Base-by-base conservation (phyloP, 2,888 invertebrate genomes). In the Bellardia bayeri region DNA sequence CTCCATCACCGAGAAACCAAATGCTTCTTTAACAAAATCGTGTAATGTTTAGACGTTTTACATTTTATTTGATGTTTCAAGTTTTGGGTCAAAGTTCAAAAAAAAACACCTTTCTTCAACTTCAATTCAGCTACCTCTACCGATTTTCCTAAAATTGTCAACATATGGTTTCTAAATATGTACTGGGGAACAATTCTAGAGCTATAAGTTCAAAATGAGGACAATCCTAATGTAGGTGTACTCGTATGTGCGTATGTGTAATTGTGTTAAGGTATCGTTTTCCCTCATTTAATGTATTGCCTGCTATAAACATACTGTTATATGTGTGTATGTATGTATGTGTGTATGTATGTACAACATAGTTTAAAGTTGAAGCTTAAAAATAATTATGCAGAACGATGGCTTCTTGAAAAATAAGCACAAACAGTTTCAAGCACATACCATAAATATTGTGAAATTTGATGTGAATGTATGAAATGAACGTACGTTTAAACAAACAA, bases 361-460 rank as follows among this genome's bases (percentile, higher is more conserved):
- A 78, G 81, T 84, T 87, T 78, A 84, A 84, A 87, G 84, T 84
- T 78, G 68, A 74, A 84, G 81, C 84, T 81, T 84, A 78, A 84
- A 87, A 84, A 87, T 87, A 87, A 87, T 87, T 87, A 87, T 84
- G 84, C 84, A 78, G 78, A 87, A 87, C 78, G 87, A 82, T 68
- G 64, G 63, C 76, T 87, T 72, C 84, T 87, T 84, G 68, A 82
- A 87, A 86, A 87, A 81, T 66, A 84, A 84, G 81, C 84, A 87
- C 84, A 87, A 84, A 81, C 87, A 40, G 37, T 87, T 78, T 83
- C 40, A 82, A 82, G 72, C 66, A 82, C 87, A 72, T 68, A 51
- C 83, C 80, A 87, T 76, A 87, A 87, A 72, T 74, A 68, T 80
- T 82, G 82, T 80, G 82, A 75, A 58, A 79, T 63, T 66, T 69